Conservation (phyloP, 2,888 invertebrate species). For the Reticulitermes lucifugus region DNA sequence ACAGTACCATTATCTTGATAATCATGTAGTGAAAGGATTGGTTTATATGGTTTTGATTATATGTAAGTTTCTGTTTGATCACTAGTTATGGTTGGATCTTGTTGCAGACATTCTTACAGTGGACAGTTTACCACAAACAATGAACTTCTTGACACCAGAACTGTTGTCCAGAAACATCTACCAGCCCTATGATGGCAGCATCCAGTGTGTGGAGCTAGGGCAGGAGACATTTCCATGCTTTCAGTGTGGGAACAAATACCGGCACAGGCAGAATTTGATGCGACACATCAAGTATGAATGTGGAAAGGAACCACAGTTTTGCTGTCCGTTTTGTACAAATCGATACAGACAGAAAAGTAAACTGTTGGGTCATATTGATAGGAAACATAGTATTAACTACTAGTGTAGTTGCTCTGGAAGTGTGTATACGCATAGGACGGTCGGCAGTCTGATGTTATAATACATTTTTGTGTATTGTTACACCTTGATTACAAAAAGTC, state of each 20-base stretch:
- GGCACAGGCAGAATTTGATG: conserved; percentile 57
- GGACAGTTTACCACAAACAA: neutral
- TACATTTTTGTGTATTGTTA: too few relatives aligned
- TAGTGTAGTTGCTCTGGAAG: neutral
- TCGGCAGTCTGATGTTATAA: too few relatives aligned
- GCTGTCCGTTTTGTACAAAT: conserved; percentile 59
- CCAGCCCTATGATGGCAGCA: neutral
- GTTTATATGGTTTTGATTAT: neutral
- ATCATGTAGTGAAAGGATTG: neutral
- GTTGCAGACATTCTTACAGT: conserved; percentile 14
- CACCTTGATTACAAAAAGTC: too few relatives aligned
- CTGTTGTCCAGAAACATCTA: neutral
- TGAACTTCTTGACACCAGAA: conserved; percentile 11
- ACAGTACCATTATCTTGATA: too few relatives aligned
- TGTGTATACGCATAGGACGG: too few relatives aligned
- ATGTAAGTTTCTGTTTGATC: neutral
- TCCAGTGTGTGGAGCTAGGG: neutral
- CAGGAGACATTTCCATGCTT: conserved; percentile 51
- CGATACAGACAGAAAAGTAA: conserved; percentile 48
- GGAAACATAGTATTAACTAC: neutral
- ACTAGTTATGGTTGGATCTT: neutral
- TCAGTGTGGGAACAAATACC: conserved; percentile 54
- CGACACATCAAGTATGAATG: conserved; percentile 66
- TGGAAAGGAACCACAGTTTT: conserved; percentile 66
- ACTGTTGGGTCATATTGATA: conserved; percentile 46